Conservation (phyloP, 1,140 invertebrate genomes). For the Drosophila guanche region DNA sequence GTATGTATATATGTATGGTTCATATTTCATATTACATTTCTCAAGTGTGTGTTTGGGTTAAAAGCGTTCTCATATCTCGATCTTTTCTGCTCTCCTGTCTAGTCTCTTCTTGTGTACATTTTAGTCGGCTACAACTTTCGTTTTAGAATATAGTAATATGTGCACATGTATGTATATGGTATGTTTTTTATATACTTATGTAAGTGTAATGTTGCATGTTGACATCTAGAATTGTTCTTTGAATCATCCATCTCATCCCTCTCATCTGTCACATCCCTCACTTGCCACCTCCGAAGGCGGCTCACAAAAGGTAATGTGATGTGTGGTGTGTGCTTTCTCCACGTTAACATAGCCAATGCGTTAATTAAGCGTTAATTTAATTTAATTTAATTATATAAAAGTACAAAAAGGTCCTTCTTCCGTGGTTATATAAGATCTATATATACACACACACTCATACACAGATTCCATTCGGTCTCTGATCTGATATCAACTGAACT, state of each 20-base stretch:
- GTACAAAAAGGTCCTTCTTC: slow-evolving; percentile 71
- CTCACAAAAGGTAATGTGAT: slow-evolving; percentile 21
- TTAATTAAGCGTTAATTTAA: slow-evolving; percentile 66
- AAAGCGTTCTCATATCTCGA: slow-evolving; percentile 36
- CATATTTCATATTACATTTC: slow-evolving; percentile 40
- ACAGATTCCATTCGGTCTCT: slow-evolving; percentile 4
- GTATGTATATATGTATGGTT: slow-evolving; percentile 39
- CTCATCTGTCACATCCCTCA: not conserved
- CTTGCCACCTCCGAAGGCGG: slow-evolving; percentile 10
- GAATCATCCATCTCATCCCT: slow-evolving; percentile 30
- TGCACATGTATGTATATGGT: slow-evolving; percentile 35
- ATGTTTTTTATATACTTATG: slow-evolving; percentile 52
- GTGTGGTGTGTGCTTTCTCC: slow-evolving; percentile 13
- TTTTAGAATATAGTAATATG: slow-evolving; percentile 52
- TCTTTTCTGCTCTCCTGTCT: no score
- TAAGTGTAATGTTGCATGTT: slow-evolving; percentile 70
- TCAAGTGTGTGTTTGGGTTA: slow-evolving; percentile 29
- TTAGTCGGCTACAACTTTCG: slow-evolving; percentile 39
- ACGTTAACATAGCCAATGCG: slow-evolving; percentile 57
- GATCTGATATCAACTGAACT: slow-evolving; percentile 35
- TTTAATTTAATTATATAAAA: slow-evolving; percentile 76
- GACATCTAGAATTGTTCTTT: slow-evolving; percentile 70
- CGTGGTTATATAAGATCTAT: slow-evolving; percentile 53
- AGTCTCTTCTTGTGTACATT: slow-evolving; percentile 27
- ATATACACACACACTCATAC: slow-evolving; percentile 51